These are phyloP conservation scores for human (Homo sapiens) DNA, from an alignment of 2,113 vertebrate genomes.

Conservation along the genomic window DNA sequence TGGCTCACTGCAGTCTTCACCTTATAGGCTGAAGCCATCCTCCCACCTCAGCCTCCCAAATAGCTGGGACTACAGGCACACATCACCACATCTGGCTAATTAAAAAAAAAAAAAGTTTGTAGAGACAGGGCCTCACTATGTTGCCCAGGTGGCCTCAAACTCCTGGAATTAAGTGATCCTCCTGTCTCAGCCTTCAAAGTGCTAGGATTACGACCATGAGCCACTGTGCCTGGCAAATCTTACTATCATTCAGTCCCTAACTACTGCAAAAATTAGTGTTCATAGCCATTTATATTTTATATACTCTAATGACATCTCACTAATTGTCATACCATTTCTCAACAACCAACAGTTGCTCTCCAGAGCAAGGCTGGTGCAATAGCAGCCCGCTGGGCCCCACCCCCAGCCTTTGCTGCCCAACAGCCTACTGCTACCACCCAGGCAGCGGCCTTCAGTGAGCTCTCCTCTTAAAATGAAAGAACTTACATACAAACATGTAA, in stretches of 20 bases:
- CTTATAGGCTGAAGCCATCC: no score
- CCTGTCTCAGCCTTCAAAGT: no score
- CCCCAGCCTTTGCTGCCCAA: background rate
- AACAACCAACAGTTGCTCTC: background rate
- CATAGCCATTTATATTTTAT: background rate
- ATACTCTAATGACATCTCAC: background rate
- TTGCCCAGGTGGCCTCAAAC: no score
- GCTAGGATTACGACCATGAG: no score
- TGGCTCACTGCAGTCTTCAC: no score
- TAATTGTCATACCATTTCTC: background rate
- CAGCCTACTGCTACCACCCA: background rate
- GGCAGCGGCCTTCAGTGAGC: background rate
- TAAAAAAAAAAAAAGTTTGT: no score
- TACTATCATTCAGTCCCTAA: background rate
- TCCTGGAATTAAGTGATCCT: no score
- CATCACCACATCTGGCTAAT: no score
- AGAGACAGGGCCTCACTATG: no score
- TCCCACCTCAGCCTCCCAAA: no score
- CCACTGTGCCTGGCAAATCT: background rate
- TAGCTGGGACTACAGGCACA: no score
- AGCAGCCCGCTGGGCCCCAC: no score
- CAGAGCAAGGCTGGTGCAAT: background rate
- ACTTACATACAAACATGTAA: background rate
- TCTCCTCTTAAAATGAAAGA: background rate
- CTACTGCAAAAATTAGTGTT: background rate